phyloP scores from a whole-genome alignment of 2,113 vertebrate species.

The Nothocercus julius region DNA sequence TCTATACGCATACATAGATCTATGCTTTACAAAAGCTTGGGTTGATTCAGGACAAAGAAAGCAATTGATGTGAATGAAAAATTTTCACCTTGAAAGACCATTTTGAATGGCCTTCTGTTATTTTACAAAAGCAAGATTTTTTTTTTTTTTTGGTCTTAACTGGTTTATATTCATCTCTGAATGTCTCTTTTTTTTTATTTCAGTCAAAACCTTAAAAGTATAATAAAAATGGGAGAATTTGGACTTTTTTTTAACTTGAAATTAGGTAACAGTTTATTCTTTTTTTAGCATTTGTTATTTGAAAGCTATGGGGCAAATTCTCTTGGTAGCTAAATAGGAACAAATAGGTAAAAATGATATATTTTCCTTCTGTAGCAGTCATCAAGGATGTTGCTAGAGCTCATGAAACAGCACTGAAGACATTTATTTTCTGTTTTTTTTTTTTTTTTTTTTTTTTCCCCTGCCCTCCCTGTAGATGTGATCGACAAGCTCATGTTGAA shows the following conservation, averaged over 20 bases:
- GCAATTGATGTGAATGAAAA: constrained; percentile 58
- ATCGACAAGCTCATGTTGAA: not conserved
- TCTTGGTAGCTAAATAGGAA: constrained; percentile 33
- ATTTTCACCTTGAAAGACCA: constrained; percentile 55
- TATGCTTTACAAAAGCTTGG: constrained; percentile 62
- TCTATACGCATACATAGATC: not conserved
- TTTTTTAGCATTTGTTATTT: not conserved
- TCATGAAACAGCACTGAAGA: constrained; percentile 43
- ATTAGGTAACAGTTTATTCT: not conserved
- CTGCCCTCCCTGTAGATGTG: not conserved
- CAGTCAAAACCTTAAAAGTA: constrained; percentile 47
- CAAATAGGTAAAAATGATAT: not conserved
- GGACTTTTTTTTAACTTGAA: constrained; percentile 16
- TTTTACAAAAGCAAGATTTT: constrained; percentile 53
- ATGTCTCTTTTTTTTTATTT: constrained; percentile 43
- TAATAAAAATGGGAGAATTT: not conserved
- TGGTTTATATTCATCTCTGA: constrained; percentile 56
- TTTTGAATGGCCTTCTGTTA: constrained; percentile 68
- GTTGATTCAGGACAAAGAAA: constrained; percentile 69
- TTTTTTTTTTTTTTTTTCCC: not conserved
- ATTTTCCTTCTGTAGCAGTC: constrained; percentile 35
- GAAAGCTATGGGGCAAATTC: constrained; percentile 27
- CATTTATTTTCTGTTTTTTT: not conserved
- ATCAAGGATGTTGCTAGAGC: constrained; percentile 69
- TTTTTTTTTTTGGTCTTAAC: not conserved